A percentile compares a stretch with the other conserved stretches of the same genome.
Conservation (phyloP, 2,888 invertebrate genomes). For the Leptinotarsa peninsularis region DNA sequence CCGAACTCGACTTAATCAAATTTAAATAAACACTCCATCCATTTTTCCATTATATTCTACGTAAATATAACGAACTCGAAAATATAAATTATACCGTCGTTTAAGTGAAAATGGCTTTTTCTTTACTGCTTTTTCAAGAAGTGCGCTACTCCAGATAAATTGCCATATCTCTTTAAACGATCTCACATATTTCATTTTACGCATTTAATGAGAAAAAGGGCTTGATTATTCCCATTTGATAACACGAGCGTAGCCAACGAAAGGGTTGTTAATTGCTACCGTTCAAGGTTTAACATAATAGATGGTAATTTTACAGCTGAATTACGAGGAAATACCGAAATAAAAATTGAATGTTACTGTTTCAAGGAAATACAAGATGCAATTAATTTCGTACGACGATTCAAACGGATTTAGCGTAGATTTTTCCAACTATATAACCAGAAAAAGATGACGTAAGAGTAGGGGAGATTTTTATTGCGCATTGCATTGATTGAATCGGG, state of each 20-base stretch:
- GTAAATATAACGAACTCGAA: constrained; percentile 10
- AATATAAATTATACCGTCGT: constrained; percentile 24
- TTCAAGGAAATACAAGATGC: not conserved
- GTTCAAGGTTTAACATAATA: constrained; percentile 15
- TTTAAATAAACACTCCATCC: constrained; percentile 29
- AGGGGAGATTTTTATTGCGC: not conserved
- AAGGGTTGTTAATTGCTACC: constrained; percentile 23
- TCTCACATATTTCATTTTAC: constrained; percentile 28
- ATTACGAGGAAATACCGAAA: constrained; percentile 8
- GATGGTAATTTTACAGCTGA: constrained; percentile 22
- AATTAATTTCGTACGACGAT: not conserved
- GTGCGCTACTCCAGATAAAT: constrained; percentile 21
- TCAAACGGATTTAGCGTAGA: not conserved
- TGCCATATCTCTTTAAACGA: constrained; percentile 29
- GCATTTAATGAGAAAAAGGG: constrained; percentile 24
- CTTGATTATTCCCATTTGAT: constrained; percentile 27
- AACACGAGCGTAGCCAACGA: constrained; percentile 19
- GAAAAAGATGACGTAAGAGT: not conserved
- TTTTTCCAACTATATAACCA: not conserved
- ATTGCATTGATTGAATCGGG: too few species aligned
- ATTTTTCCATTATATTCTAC: constrained; percentile 13
- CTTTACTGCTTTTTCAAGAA: constrained; percentile 21
- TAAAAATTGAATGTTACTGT: constrained; percentile 14
- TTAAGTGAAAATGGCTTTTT: constrained; percentile 14
- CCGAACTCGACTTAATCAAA: constrained; percentile 24